phyloP scores from a whole-genome alignment of 2,888 invertebrate species.

The Clusia tigrina region DNA sequence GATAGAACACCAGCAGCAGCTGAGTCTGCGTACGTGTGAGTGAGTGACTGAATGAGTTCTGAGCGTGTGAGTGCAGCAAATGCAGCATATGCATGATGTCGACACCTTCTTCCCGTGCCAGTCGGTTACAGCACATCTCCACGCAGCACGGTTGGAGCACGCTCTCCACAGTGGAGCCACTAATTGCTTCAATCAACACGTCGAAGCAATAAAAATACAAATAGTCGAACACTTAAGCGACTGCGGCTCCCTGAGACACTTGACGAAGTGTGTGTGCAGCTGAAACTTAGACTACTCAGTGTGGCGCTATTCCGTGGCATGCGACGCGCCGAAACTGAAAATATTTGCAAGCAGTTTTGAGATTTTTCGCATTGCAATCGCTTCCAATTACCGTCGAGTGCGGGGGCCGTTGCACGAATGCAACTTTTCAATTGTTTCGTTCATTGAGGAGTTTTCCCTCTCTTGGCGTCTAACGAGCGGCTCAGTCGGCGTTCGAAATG shows the following conservation, averaged over 20 bases:
- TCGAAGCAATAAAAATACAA: conserved; percentile 27
- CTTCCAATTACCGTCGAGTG: background rate
- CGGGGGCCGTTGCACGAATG: background rate
- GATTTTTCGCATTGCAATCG: background rate
- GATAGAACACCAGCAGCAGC: background rate
- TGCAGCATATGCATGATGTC: background rate
- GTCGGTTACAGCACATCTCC: background rate
- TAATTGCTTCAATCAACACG: conserved; percentile 61
- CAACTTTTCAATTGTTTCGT: no score
- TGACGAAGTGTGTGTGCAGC: background rate
- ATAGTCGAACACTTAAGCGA: background rate
- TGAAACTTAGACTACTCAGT: no score
- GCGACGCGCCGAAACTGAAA: background rate
- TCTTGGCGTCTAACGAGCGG: conserved; percentile 18
- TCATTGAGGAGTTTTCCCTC: no score
- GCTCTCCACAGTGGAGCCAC: conserved; percentile 39
- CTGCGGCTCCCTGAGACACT: background rate
- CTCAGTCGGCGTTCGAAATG: background rate
- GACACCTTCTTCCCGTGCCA: conserved; percentile 27
- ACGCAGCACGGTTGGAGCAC: background rate
- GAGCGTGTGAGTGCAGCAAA: conserved; percentile 19
- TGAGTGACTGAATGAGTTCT: background rate
- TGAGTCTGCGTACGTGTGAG: background rate
- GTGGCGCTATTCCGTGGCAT: no score
- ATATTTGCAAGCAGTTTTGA: background rate